Base-by-base conservation (phyloP, 1,140 invertebrate genomes). In the Drosophila carrolli region DNA sequence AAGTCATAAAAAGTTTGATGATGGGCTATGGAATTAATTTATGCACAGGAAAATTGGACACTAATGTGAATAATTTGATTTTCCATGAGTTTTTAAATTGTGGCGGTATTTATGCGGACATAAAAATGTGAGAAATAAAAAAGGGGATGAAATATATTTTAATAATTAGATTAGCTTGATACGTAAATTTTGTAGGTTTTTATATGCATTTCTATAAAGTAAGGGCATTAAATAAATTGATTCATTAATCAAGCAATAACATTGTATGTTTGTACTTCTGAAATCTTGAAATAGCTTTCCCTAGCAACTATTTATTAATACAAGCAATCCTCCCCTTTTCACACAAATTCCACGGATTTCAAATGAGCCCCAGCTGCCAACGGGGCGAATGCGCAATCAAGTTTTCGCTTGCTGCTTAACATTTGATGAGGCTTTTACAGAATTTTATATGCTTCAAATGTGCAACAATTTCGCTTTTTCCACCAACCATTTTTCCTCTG, bases 351-450 rank as follows among this genome's bases (percentile, higher is more conserved):
- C 8, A 6, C 29, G 5, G 29, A 32, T 32, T 32, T 32, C 29
- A 32, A 7, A 32, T 32, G 7, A 32, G 6, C 29, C 7, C 29
- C 29, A 32, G 29, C 29, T 32, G 29, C 29, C 29, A 32, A 32
- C 6, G 29, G 29, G 29, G 29, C 6, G 29, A 32, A 32, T 32
- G 29, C 29, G 29, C 29, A 32, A 32, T 23, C 16, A 32, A 63
- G 40, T 50, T 66, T 59, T 48, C 19, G 10, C 19, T 44, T 43
- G 50, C 11, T 56, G 32, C 44, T 83, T 44, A 77, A 72, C 44
- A 62, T 81, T 81, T 81, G 35, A 77, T 82, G 40, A 62, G 51
- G n/a, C 44, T n/a, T 27, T 44, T 40, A 32, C 50, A 35, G 38
- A 72, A 43, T 72, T 65, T 77, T 57, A 70, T 40, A 65, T 50